Percentiles rank a stretch among this genome's conserved stretches.
These are phyloP conservation scores for Caerostris darwini DNA, from an alignment of 1,140 invertebrate species.

Conservation along the genomic window DNA sequence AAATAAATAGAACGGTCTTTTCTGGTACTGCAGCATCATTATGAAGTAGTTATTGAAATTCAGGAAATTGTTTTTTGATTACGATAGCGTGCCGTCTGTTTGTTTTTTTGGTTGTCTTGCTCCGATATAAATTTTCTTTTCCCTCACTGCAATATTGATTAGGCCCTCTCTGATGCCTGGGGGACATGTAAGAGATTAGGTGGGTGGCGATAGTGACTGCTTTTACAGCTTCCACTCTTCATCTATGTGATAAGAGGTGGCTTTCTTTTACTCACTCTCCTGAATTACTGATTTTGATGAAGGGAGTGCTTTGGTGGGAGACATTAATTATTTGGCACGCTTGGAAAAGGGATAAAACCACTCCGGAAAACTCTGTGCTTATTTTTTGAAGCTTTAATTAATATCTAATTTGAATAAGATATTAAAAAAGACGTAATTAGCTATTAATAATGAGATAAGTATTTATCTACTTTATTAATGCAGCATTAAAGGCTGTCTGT, in stretches of 20 bases:
- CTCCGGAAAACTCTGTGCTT: too few species aligned
- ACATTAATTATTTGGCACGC: conserved; percentile 3
- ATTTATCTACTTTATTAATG: too few species aligned
- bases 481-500: too few species aligned
- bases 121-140: conserved; percentile 45
- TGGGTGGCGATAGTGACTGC: conserved; percentile 21
- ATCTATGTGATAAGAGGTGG: neutral
- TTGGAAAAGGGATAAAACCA: neutral
- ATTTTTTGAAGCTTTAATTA: too few species aligned
- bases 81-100: conserved; percentile 11
- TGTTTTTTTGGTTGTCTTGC: conserved; percentile 13
- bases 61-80: conserved; percentile 69
- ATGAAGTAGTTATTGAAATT: conserved; percentile 64
- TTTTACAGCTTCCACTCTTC: neutral
- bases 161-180: neutral
- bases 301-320: neutral
- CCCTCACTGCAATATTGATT: conserved; percentile 38
- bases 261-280: neutral
- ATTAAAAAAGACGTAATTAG: too few species aligned
- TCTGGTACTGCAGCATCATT: conserved; percentile 35
- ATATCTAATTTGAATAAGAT: too few species aligned
- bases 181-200: conserved; percentile 22
- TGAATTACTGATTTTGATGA: neutral
- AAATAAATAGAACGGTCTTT: conserved; percentile 31
- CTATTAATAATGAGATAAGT: too few species aligned